A percentile compares a stretch with the other conserved stretches of the same genome.
phyloP scores from a whole-genome alignment of 2,797 vertebrate genomes.

The Neostethus bicornis region DNA sequence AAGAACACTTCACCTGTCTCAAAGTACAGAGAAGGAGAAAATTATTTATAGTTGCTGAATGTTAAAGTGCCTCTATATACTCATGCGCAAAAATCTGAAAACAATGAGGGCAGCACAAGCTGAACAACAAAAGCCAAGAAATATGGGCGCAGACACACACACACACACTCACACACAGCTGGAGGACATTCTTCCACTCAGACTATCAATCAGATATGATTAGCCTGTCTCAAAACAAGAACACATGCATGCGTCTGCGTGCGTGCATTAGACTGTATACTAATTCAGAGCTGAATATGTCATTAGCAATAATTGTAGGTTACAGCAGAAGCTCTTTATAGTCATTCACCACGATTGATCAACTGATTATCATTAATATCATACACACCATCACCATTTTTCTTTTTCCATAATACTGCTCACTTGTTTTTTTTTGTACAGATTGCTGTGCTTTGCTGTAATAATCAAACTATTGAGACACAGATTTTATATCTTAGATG shows the following conservation, averaged over 20 bases:
- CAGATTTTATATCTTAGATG: slow-evolving; percentile 42
- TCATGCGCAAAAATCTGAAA: slow-evolving; percentile 13
- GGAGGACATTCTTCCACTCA: slow-evolving; percentile 44
- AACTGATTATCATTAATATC: slow-evolving; percentile 58
- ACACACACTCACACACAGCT: slow-evolving; percentile 16
- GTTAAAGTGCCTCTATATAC: slow-evolving; percentile 7
- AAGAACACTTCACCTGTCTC: slow-evolving; percentile 13
- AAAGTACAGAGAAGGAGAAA: slow-evolving; percentile 19
- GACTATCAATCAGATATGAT: slow-evolving; percentile 61
- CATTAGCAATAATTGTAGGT: slow-evolving; percentile 66
- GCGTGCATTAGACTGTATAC: slow-evolving; percentile 18
- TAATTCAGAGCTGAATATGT: slow-evolving; percentile 57
- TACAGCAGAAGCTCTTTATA: slow-evolving; percentile 48
- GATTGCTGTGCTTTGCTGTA: slow-evolving; percentile 14
- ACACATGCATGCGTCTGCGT: slow-evolving; percentile 16
- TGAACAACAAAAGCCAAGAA: slow-evolving; percentile 19
- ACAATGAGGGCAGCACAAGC: slow-evolving; percentile 7
- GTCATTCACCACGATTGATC: slow-evolving; percentile 58
- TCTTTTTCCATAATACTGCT: not conserved
- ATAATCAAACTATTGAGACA: slow-evolving; percentile 31
- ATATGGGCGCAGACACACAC: slow-evolving; percentile 11
- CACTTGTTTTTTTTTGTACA: not conserved
- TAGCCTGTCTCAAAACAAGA: slow-evolving; percentile 34
- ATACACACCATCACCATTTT: slow-evolving; percentile 14
- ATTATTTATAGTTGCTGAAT: slow-evolving; percentile 44